These are phyloP conservation scores for Globodera rostochiensis DNA, from an alignment of 1,140 invertebrate species.

Conservation along the genomic window DNA sequence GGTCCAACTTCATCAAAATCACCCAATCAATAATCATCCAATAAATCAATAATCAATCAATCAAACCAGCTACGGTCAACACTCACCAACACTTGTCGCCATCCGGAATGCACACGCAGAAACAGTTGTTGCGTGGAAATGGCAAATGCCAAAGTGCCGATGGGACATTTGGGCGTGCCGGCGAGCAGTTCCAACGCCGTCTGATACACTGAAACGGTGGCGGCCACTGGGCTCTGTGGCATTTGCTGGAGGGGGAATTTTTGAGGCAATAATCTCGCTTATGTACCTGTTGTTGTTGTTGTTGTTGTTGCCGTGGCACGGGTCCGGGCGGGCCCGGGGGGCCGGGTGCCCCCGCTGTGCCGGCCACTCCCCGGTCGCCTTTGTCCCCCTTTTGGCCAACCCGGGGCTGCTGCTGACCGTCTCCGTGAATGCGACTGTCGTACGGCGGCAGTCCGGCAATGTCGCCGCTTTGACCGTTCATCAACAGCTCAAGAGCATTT, in stretches of 20 bases:
- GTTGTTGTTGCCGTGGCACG: constrained; percentile 24
- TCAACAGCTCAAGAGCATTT: background rate
- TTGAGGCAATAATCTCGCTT: background rate
- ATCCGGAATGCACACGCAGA: constrained; percentile 53
- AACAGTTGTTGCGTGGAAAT: constrained; percentile 57
- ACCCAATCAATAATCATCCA: background rate
- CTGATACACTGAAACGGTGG: constrained; percentile 42
- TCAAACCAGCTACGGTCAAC: background rate
- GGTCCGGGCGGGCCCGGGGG: constrained; percentile 23
- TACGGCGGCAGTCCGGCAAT: constrained; percentile 32
- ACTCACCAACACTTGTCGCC: constrained; percentile 48
- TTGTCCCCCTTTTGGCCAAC: constrained; percentile 48
- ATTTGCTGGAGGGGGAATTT: background rate
- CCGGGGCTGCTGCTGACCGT: background rate
- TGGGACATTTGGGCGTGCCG: constrained; percentile 22
- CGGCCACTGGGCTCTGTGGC: background rate
- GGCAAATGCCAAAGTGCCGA: constrained; percentile 52
- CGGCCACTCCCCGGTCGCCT: constrained; percentile 43
- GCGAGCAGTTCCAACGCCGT: constrained; percentile 55
- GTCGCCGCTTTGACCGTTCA: constrained; percentile 17
- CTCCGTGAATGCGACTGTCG: constrained; percentile 27
- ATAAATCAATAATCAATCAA: background rate
- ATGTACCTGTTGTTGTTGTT: constrained; percentile 11
- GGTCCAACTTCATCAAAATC: background rate
- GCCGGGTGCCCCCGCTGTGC: constrained; percentile 30